phyloP scores from a whole-genome alignment of 2,797 vertebrate genomes.

The Cetoscarus ocellatus region DNA sequence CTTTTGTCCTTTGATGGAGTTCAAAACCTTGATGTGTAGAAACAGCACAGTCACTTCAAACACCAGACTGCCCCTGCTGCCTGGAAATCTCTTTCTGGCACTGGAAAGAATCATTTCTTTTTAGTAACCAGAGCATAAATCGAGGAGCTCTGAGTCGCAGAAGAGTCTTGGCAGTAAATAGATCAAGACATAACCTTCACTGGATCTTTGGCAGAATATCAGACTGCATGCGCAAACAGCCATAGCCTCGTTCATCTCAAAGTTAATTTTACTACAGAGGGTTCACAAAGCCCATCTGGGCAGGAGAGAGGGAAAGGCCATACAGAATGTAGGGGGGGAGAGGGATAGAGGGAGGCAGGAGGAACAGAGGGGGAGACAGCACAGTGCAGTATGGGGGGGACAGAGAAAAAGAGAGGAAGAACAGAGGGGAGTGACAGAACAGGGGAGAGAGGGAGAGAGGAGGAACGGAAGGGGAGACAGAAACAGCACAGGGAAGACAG shows the following conservation, averaged over 20 bases:
- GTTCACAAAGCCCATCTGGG: conserved; percentile 65
- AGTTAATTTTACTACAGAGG: conserved; percentile 74
- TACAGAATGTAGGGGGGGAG: conserved; percentile 20
- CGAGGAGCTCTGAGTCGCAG: conserved; percentile 32
- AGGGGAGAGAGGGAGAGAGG: conserved; percentile 39
- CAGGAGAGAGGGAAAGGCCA: conserved; percentile 37
- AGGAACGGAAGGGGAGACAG: conserved; percentile 31
- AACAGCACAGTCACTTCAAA: conserved; percentile 33
- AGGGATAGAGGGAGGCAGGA: too few relatives aligned
- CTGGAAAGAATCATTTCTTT: conserved; percentile 27
- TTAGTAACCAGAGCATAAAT: conserved; percentile 45
- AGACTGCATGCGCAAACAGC: conserved; percentile 49
- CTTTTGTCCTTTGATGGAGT: conserved; percentile 32
- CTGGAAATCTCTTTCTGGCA: conserved; percentile 37
- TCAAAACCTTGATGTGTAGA: conserved; percentile 27
- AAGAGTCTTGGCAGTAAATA: conserved; percentile 56
- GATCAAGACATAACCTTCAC: conserved; percentile 68
- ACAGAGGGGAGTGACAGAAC: background rate
- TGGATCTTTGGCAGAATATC: conserved; percentile 62
- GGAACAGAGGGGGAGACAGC: too few relatives aligned
- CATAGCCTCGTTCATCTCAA: conserved; percentile 65
- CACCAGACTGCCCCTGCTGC: conserved; percentile 12
- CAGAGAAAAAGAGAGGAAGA: conserved; percentile 33
- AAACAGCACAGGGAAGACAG: background rate
- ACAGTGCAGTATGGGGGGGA: conserved; percentile 25